Evolutionary conservation across 2,888 invertebrate species (phyloP), one percentile per base, ranked within the genome.

Genomic region (Drosophila quinaria): DNA sequence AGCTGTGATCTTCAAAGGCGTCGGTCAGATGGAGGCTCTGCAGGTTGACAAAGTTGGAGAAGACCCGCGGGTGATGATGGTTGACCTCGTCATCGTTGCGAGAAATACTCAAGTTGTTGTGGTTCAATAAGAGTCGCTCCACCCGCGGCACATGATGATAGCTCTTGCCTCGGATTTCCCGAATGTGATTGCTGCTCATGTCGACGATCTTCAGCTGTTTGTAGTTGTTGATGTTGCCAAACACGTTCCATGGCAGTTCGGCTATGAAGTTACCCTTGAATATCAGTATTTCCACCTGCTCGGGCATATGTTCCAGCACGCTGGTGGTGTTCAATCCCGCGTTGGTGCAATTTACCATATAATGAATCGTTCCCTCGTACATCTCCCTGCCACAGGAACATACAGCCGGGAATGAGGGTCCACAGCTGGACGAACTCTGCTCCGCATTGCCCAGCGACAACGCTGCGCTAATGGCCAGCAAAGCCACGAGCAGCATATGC

Each of bases 91-190:
- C 93, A 47, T 94, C 93, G 31, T 92, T 93, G 41, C 93, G 92
- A 0, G 94, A 94, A 71, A 96, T 94, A 4, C 95, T 94, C 39
- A 96, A 92, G 69, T 95, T 94, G 88, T 96, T 96, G 88, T 96
- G 95, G 90, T 96, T 95, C 63, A 96, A 92, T 71, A 96, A 94
- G 9, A 96, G 93, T 29, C 95, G 93, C 86, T 95, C 94, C 0
- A 96, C 96, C 70, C 94, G 94, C 51, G 94, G 94, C 0, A 96
- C 96, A 82, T 95, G 95, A 88, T 96, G 96, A 90, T 95, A 96
- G 0, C 95, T 93, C 90, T 96, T 96, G 2, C 96, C 96, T 68
- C 94, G 94, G 50, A 96, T 96, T 75, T 95, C 95, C 47, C 94
- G 92, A 44, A 96, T 96, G 15, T 94, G 94, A 90, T 96, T 96